phyloP scores from a whole-genome alignment of 2,113 vertebrate species.

The Alligator sinensis region DNA sequence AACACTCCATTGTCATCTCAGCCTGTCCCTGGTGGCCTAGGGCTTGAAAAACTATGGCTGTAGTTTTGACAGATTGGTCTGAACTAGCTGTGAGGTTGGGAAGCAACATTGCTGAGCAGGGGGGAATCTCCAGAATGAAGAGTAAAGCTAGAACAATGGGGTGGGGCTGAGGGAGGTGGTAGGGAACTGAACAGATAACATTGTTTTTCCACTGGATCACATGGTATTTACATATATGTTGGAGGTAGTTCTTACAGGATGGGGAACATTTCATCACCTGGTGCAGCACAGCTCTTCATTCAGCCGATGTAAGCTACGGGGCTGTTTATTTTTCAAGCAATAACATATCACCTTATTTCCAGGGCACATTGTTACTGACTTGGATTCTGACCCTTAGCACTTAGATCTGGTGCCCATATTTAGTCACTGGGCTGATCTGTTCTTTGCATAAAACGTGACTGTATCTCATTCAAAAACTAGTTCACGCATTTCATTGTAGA shows the following conservation, averaged over 20 bases:
- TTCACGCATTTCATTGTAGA: not conserved
- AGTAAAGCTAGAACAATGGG: not conserved
- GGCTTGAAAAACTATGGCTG: not conserved
- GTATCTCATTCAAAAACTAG: not conserved
- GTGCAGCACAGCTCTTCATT: not conserved
- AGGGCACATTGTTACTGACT: slow-evolving; percentile 26
- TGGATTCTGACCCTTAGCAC: slow-evolving; percentile 11
- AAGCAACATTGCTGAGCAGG: not conserved
- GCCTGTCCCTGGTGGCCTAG: rapidly evolving
- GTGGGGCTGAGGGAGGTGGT: not conserved
- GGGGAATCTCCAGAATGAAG: not conserved
- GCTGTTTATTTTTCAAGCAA: not conserved
- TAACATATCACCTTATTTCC: not conserved
- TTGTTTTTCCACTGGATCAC: not conserved
- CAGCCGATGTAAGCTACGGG: not conserved
- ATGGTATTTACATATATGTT: not conserved
- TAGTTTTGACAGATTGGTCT: not conserved
- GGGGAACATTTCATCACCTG: not conserved
- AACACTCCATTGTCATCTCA: not conserved
- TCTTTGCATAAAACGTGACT: not conserved
- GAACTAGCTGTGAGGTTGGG: not conserved
- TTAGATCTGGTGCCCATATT: not conserved
- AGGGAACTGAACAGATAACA: not conserved
- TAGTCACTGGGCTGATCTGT: not conserved
- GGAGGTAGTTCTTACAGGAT: not conserved